Evolutionary conservation across 2,888 invertebrate species (phyloP).

Genomic region (Tenthredo notha): DNA sequence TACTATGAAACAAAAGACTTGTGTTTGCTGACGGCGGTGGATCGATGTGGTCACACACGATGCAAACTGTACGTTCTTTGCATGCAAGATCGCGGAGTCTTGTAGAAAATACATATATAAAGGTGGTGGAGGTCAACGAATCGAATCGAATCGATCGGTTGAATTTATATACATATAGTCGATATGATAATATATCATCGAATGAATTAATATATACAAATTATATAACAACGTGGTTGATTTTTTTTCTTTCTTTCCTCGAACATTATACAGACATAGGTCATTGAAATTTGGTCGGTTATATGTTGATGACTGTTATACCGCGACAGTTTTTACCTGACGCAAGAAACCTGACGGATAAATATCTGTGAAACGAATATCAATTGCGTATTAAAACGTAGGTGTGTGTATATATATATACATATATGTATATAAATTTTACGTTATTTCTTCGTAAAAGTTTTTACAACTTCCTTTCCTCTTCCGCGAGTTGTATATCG

Average conservation of each 20-base stretch:
- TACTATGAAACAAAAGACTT: conserved; percentile 57
- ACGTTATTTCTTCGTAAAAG: conserved; percentile 70
- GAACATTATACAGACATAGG: not conserved
- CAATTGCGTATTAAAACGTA: not conserved
- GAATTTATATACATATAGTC: not conserved
- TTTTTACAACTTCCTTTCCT: conserved; percentile 74
- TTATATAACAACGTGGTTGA: not conserved
- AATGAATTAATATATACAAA: not conserved
- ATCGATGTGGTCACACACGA: conserved; percentile 78
- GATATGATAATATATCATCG: not conserved
- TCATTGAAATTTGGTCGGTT: not conserved
- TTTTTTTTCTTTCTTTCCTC: not conserved
- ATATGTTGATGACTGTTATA: not conserved
- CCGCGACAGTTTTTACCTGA: not conserved
- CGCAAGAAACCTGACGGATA: conserved; percentile 6
- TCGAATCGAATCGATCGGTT: conserved; percentile 32
- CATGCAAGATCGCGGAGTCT: conserved; percentile 69
- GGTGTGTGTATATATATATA: not conserved
- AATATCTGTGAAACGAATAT: conserved; percentile 41
- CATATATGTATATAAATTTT: conserved; percentile 54
- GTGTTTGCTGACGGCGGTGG: conserved; percentile 61
- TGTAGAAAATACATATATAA: not conserved
- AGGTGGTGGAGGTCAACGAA: conserved; percentile 20
- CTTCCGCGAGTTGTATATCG: not conserved
- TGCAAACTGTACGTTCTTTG: conserved; percentile 72